These are phyloP conservation scores for Stenotaenia linearis DNA, from an alignment of 2,888 invertebrate species.

Conservation along the genomic window DNA sequence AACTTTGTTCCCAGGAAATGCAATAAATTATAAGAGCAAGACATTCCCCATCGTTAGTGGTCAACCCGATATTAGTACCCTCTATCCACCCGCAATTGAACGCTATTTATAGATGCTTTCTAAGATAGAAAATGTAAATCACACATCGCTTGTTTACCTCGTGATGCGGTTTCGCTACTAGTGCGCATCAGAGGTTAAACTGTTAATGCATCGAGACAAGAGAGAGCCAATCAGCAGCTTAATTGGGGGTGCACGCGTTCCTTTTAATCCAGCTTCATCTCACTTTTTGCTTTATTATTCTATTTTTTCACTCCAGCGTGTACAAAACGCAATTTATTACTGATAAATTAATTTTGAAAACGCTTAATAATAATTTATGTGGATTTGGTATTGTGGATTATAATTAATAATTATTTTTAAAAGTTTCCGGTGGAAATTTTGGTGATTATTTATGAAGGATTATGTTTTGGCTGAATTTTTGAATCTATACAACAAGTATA, in stretches of 20 bases:
- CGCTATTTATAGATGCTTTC: not conserved
- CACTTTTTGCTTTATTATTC: not conserved
- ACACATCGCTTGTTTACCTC: no score
- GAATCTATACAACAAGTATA: no score
- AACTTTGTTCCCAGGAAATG: not conserved
- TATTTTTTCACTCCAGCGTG: no score
- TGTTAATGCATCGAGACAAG: not conserved
- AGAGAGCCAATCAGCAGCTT: not conserved
- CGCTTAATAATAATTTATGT: no score
- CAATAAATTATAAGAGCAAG: not conserved
- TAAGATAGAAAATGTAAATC: conserved; percentile 4
- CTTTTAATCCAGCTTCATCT: no score
- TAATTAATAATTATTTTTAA: no score
- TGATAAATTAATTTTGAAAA: not conserved
- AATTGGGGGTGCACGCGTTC: not conserved
- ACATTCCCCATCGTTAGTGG: not conserved
- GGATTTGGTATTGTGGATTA: no score
- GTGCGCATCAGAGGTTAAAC: not conserved
- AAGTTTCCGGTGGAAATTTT: no score
- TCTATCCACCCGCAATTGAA: not conserved
- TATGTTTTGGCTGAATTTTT: no score
- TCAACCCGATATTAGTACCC: not conserved
- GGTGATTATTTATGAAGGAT: no score
- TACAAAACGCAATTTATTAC: not conserved
- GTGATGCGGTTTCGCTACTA: not conserved